Base-by-base conservation (phyloP, 1,140 invertebrate species). In the Tetramorium parvispinum region DNA sequence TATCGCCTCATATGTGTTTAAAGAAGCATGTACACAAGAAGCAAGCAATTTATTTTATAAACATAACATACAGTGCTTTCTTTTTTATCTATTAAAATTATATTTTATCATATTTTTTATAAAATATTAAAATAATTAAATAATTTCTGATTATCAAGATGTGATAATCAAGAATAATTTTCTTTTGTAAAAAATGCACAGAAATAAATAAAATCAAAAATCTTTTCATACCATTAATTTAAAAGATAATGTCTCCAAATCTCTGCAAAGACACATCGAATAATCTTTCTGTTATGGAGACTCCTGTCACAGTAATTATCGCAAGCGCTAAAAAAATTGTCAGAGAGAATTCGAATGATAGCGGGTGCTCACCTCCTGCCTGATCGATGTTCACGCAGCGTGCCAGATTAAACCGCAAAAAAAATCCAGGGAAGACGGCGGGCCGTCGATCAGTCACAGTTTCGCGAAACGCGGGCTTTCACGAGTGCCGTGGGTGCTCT, bases 301-400 rank as follows among this genome's bases (percentile, higher is more conserved):
- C 11, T 24, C 24, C 11, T 3, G 18, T 37, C 8, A 51, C 49
- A 43, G 5, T 3, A 21, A 55, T 53, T 40, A 40, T 43, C 21
- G 51, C 24, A 6, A 59, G 10, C 13, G 21, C 4, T n/a, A 46
- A 21, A 46, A 73, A 61, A 75, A 53, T 40, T 71, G 16, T 32
- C 16, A 11, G 55, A 59, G 18, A 61, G 18, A 18, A 13, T 11
- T 79, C 13, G 40, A n/a, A 1, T 49, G 13, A 1, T 66, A 82
- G 78, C 57, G 75, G 8, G 46, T 66, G 77, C 89, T 82, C 87
- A 82, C 85, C 88, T 87, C 21, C 73, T 66, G 75, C 6, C 63
- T 77, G 65, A 88, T 65, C 66, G 65, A 40, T 61, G 49, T 16
- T 76, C 27, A 46, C 53, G 43, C 81, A 55, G 40, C 65, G 59